Evolutionary conservation across 2,797 vertebrate genomes (phyloP), one percentile per base, ranked within the genome.

Genomic region (Hemitrygon akajei): DNA sequence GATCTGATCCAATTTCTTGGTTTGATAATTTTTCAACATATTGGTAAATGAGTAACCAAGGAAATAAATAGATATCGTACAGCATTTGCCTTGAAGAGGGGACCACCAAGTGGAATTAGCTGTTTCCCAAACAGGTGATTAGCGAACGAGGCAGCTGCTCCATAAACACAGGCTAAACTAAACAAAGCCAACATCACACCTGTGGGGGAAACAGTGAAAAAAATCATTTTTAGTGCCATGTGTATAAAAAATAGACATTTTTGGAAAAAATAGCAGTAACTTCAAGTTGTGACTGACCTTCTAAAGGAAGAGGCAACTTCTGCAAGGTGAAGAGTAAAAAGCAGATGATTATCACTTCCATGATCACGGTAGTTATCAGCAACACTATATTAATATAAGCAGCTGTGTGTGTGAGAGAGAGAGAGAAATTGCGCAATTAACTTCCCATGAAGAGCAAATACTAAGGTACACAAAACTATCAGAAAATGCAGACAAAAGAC

Each of bases 311-410:
- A 76, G 98, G 97, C 7, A 98, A 96, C 18, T 9, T 95, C 63
- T 96, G 95, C 94, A 98, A 56, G 0, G 97, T 98, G 77, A 98
- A 98, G 84, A 98, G 97, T 87, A 98, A 96, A 91, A 98, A 97
- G 94, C 98, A 98, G 93, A 98, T 69, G 25, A 97, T 95, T 94
- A 97, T 91, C 63, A 97, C 95, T 96, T 98, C 98, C 97, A 98
- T 97, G 89, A 96, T 86, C 73, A 95, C 77, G 79, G 97, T 98
- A 94, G 97, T 93, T 94, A 96, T 94, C 94, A 98, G 94, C 86
- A 98, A 96, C 94, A 98, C 96, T 94, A 97, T 0, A 47, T 98
- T 98, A 37, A 96, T 95, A 94, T 96, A 96, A 94, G 97, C 95
- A 95, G 97, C 98, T 98, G 95, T 93, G 40, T 94, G 69, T 71